phyloP scores from a whole-genome alignment of 2,113 vertebrate genomes.

The Paralichthys olivaceus region DNA sequence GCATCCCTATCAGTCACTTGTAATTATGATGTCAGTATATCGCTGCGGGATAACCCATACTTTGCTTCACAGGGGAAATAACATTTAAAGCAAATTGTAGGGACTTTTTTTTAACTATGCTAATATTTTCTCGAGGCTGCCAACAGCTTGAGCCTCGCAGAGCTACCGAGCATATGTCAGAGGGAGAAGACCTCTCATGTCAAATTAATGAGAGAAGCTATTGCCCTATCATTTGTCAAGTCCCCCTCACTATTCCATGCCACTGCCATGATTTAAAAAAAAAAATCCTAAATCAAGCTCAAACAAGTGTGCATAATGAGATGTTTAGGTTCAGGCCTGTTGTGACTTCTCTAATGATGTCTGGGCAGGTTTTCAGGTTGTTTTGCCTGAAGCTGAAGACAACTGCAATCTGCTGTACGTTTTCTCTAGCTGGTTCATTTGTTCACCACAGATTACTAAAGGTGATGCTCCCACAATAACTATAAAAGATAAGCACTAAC shows the following conservation, averaged over 20 bases:
- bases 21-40: constrained; percentile 12
- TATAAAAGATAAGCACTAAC: constrained; percentile 34
- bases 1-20: constrained; percentile 7
- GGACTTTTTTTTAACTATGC: constrained; percentile 29
- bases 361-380: constrained; percentile 15
- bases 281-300: constrained; percentile 46
- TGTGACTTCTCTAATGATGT: constrained; percentile 22
- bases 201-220: constrained; percentile 45
- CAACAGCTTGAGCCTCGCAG: constrained; percentile 14
- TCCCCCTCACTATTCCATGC: neutral
- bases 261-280: neutral
- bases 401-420: neutral
- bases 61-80: constrained; percentile 25
- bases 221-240: constrained; percentile 33
- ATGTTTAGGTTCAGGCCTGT: constrained; percentile 15
- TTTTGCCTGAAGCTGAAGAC: constrained; percentile 8
- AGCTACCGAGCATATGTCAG: constrained; percentile 27
- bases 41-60: constrained; percentile 1
- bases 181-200: constrained; percentile 26
- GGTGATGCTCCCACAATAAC: constrained; percentile 10
- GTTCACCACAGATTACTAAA: neutral
- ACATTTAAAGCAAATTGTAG: constrained; percentile 35
- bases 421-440: no score
- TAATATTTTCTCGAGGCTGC: constrained; percentile 34
- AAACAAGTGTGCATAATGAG: constrained; percentile 33